Evolutionary conservation across 2,113 vertebrate species (phyloP).

Genomic region (Myrmecophaga tridactyla): DNA sequence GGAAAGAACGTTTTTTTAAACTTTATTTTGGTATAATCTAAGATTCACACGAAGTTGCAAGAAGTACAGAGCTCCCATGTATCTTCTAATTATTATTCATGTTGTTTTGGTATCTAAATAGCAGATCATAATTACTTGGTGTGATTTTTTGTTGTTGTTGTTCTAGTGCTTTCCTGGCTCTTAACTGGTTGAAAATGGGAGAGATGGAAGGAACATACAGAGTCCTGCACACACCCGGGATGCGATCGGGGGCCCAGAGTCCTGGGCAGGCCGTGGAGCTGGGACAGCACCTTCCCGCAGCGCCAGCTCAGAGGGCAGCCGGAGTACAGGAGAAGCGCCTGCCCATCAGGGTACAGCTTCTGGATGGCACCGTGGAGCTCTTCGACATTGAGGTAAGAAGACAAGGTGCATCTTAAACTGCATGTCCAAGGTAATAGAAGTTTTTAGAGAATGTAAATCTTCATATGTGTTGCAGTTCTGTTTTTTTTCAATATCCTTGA

Average conservation of each 20-base stretch:
- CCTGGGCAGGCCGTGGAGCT: conserved; percentile 92
- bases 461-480: background rate
- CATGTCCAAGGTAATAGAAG: rapidly evolving
- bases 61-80: background rate
- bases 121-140: background rate
- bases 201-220: conserved; percentile 95
- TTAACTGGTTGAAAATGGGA: conserved; percentile 87
- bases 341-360: conserved; percentile 87
- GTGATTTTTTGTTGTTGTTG: conserved; percentile 36
- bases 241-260: conserved; percentile 89
- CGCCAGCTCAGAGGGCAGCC: background rate
- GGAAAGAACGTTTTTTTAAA: background rate
- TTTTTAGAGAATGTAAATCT: background rate
- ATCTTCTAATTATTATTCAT: background rate
- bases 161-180: conserved; percentile 28
- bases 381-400: conserved; percentile 91
- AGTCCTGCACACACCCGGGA: conserved; percentile 90
- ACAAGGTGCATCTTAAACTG: no score
- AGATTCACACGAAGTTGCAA: background rate
- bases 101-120: background rate
- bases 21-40: background rate
- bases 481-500: background rate
- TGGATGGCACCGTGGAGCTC: conserved; percentile 90
- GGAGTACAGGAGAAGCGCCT: conserved; percentile 78
- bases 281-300: conserved; percentile 83